These are phyloP conservation scores for Shinisaurus crocodilurus DNA, from an alignment of 2,113 vertebrate genomes.

Conservation along the genomic window DNA sequence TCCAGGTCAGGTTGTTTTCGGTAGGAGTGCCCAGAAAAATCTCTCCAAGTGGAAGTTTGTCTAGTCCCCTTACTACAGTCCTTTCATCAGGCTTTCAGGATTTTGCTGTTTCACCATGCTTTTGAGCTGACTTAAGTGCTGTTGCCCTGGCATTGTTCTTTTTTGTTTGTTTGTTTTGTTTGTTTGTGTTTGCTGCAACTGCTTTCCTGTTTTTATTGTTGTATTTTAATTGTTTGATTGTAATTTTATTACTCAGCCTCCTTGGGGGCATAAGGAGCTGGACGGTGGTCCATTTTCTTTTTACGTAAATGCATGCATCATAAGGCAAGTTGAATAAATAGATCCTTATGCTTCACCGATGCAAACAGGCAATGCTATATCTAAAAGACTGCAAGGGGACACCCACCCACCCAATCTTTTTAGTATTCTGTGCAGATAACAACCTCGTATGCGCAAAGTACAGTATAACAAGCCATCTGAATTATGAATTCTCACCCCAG, in stretches of 20 bases:
- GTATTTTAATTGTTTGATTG: not conserved
- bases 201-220: not conserved
- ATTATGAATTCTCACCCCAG: slow-evolving; percentile 62
- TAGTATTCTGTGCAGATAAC: slow-evolving; percentile 31
- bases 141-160: not conserved
- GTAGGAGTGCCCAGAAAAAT: not conserved
- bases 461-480: slow-evolving; percentile 28
- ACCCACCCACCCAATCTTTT: not conserved
- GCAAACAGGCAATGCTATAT: not conserved
- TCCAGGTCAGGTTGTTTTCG: too few relatives aligned
- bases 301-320: not conserved
- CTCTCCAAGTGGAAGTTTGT: not conserved
- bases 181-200: too few relatives aligned
- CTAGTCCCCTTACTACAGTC: too few relatives aligned
- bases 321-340: not conserved
- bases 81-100: not conserved
- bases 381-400: not conserved
- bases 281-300: not conserved
- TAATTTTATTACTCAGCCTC: not conserved
- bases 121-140: not conserved
- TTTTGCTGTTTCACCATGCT: not conserved
- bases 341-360: not conserved
- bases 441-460: not conserved
- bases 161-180: too few relatives aligned
- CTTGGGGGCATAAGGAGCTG: not conserved